Evolutionary conservation across 2,797 vertebrate genomes (phyloP).

Genomic region (Tenualosa thibaudeaui): DNA sequence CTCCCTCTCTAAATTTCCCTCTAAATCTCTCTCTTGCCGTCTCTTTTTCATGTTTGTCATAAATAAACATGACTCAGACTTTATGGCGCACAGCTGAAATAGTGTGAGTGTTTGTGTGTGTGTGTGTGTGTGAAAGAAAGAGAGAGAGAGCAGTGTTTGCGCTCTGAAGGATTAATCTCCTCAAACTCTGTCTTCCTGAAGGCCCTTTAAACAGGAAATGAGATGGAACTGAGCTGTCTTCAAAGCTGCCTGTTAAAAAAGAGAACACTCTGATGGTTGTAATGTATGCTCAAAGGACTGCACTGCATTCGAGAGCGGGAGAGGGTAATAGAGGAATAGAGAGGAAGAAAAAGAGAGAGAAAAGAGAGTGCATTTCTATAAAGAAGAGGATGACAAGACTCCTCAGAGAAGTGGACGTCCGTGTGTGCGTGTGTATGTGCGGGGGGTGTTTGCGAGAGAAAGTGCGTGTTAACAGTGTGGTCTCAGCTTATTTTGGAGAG

Average conservation of each 20-base stretch:
- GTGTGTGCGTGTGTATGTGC: neutral
- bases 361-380: neutral
- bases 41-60: constrained; percentile 28
- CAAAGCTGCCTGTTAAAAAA: constrained; percentile 47
- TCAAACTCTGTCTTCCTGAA: constrained; percentile 45
- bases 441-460: neutral
- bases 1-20: constrained; percentile 30
- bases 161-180: constrained; percentile 35
- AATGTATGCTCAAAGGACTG: constrained; percentile 48
- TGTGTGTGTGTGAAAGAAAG: neutral
- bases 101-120: neutral
- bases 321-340: constrained; percentile 32
- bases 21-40: constrained; percentile 26
- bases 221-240: constrained; percentile 38
- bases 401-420: neutral
- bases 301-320: neutral
- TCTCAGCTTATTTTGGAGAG: constrained; percentile 3
- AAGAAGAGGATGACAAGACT: neutral
- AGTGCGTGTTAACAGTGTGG: neutral
- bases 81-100: constrained; percentile 50
- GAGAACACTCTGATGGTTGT: constrained; percentile 45
- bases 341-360: neutral
- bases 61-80: constrained; percentile 36
- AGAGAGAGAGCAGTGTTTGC: neutral
- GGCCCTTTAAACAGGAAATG: constrained; percentile 47